These are phyloP conservation scores for Schizaphis graminum DNA, from an alignment of 2,888 invertebrate genomes.

Conservation along the genomic window DNA sequence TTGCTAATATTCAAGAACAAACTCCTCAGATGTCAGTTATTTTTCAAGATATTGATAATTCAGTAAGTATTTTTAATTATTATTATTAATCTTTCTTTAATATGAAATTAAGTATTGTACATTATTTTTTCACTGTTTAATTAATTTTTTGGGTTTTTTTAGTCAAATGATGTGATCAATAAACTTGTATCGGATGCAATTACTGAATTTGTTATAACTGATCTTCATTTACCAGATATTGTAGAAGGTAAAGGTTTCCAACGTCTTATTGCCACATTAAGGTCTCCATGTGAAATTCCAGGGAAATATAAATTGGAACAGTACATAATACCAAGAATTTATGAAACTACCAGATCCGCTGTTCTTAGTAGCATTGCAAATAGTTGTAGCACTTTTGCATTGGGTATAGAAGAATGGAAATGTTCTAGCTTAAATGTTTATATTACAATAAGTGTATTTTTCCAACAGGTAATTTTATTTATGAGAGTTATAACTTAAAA, in stretches of 20 bases:
- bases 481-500: background rate
- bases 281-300: constrained; percentile 73
- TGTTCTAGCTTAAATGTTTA: constrained; percentile 71
- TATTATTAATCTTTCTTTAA: too few species aligned
- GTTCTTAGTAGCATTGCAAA: constrained; percentile 67
- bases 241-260: constrained; percentile 73
- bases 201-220: constrained; percentile 72
- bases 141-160: constrained; percentile 14
- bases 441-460: constrained; percentile 72
- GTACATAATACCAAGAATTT: constrained; percentile 72
- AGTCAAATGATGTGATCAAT: constrained; percentile 69
- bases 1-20: constrained; percentile 34
- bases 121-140: background rate
- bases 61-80: constrained; percentile 29
- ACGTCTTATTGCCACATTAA: constrained; percentile 72
- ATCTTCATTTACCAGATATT: constrained; percentile 72
- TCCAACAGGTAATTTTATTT: constrained; percentile 70
- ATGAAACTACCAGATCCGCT: constrained; percentile 70
- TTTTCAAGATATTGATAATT: constrained; percentile 58
- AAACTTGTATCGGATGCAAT: constrained; percentile 71
- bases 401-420: constrained; percentile 73
- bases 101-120: background rate
- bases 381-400: constrained; percentile 70
- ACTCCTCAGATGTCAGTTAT: constrained; percentile 42
- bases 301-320: constrained; percentile 72